Conservation (phyloP, 2,888 invertebrate species). For the Boloria selene region DNA sequence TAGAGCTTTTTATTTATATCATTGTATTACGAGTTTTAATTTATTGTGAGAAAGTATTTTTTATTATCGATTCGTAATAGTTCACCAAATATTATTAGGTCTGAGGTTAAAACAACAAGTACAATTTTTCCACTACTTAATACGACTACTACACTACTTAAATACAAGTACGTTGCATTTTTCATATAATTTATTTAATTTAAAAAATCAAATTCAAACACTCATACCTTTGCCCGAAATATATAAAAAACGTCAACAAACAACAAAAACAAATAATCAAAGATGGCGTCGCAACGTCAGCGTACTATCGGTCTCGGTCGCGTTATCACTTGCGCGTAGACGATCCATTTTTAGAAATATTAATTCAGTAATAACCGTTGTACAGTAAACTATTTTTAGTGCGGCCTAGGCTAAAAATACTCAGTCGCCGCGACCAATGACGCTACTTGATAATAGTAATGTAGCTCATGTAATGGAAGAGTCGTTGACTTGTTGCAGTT, state of each 20-base stretch:
- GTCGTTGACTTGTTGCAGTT: constrained; percentile 77
- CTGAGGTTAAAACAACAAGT: too few species aligned
- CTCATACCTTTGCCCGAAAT: constrained; percentile 2
- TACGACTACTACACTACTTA: too few species aligned
- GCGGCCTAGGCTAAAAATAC: constrained; percentile 80
- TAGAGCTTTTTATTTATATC: too few species aligned
- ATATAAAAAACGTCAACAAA: constrained; percentile 49
- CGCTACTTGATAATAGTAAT: constrained; percentile 78
- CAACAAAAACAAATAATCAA: constrained; percentile 61
- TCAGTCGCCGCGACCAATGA: constrained; percentile 64
- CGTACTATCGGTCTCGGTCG: constrained; percentile 67
- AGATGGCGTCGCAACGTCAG: constrained; percentile 65
- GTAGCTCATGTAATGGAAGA: constrained; percentile 67
- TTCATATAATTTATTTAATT: background rate
- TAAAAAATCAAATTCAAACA: background rate
- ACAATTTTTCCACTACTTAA: too few species aligned
- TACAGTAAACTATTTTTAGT: constrained; percentile 76
- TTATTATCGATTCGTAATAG: too few species aligned
- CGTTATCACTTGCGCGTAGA: constrained; percentile 75
- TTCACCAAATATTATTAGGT: too few species aligned
- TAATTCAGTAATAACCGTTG: constrained; percentile 81
- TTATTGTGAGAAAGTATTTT: too few species aligned
- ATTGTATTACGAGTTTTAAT: too few species aligned
- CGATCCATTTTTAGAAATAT: constrained; percentile 82
- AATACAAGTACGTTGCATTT: background rate